These are phyloP conservation scores for Paracanthobrama guichenoti DNA, from an alignment of 2,113 vertebrate species.

Conservation along the genomic window DNA sequence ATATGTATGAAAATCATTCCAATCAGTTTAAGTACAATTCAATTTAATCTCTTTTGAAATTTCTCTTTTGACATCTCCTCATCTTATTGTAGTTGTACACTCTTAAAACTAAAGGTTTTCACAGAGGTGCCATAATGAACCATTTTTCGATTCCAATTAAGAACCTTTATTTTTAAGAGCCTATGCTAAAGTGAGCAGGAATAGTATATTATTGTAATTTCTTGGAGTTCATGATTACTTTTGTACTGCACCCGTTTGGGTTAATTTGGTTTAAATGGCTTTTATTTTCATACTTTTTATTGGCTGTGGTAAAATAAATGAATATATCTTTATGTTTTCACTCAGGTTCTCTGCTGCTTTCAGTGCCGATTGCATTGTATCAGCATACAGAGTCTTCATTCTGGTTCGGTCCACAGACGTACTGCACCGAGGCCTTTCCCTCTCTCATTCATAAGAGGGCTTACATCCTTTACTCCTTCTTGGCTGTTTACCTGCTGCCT, in stretches of 20 bases:
- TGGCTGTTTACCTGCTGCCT: constrained; percentile 72
- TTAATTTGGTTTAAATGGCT: background rate
- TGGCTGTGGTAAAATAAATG: background rate
- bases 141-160: background rate
- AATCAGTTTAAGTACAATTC: background rate
- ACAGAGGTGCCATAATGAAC: background rate
- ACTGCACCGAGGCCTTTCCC: constrained; percentile 72
- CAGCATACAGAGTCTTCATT: constrained; percentile 67
- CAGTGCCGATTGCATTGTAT: constrained; percentile 68
- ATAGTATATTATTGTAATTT: no score
- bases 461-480: constrained; percentile 73
- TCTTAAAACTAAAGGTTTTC: background rate
- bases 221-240: no score
- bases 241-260: background rate
- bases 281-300: background rate
- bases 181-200: no score
- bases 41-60: background rate
- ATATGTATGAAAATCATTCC: constrained; percentile 61
- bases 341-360: constrained; percentile 69
- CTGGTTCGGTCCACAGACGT: constrained; percentile 73
- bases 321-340: background rate
- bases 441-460: constrained; percentile 64
- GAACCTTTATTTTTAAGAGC: no score
- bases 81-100: background rate
- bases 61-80: background rate